Evolutionary conservation across 2,888 invertebrate genomes (phyloP), one percentile per base, ranked within the genome.

Genomic region (Ormyrus pomaceus): DNA sequence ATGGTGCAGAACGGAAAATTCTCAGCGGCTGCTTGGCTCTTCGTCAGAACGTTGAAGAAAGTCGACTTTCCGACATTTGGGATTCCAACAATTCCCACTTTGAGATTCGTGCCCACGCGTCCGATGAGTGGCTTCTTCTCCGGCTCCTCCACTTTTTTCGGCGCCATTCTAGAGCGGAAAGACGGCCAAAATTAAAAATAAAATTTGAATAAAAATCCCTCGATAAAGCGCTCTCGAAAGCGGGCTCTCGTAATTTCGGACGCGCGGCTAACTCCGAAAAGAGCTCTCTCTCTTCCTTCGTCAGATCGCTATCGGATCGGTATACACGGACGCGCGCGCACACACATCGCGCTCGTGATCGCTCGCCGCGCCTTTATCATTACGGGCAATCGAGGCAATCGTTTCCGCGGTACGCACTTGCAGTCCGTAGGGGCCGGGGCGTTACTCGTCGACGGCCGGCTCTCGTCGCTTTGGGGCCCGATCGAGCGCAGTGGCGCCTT

Each of bases 1-100:
- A 99, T 99, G 91, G 99, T 99, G 93, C 99, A 99, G 93, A 99
- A 99, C 0, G 99, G 99, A 90, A 99, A 99, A 91, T 99, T 99
- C 91, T 99, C 99, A 72, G 99, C 99, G 76, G 98, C 95, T 6
- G 98, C 99, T 88, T 96, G 95, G 90, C 98, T 98, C 91, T 99
- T 98, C 51, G 99, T 99, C 83, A 99, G 92, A 46, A 99, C 98
- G 92, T 99, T 99, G 93, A 99, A 99, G 92, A 99, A 99, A 71
- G 99, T 99, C 8, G 99, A 99, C 92, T 99, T 99, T 82, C 99
- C 99, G 82, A 99, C 99, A 93, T 99, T 99, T 50, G 99, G 99
- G 77, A 99, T 94, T 69, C 96, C 96, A 81, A 97, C 97, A 88
- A 99, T 99, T 80, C 99, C 99, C 86, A 98, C 96, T 92, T 98